Evolutionary conservation across 2,888 invertebrate species (phyloP).

Genomic region (Heteromyza rotundicornis): DNA sequence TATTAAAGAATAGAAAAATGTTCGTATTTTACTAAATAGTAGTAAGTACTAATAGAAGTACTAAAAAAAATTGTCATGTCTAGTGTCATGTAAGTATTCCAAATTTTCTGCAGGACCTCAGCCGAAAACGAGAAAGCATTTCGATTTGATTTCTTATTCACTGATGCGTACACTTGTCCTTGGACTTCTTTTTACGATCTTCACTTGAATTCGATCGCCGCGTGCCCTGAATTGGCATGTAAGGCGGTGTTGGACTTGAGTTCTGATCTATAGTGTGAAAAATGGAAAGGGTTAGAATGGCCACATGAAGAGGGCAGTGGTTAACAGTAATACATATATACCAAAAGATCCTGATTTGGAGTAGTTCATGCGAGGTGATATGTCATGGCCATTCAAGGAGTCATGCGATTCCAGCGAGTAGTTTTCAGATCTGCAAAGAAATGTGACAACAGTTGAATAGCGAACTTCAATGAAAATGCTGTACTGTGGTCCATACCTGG

Average conservation of each 20-base stretch:
- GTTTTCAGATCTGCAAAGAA: conserved; percentile 47
- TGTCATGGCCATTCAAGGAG: conserved; percentile 45
- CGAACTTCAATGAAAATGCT: neutral
- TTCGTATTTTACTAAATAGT: too few relatives aligned
- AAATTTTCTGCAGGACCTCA: too few relatives aligned
- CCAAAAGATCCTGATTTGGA: conserved; percentile 58
- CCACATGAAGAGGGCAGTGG: neutral
- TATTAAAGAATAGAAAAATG: too few relatives aligned
- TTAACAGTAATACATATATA: conserved; percentile 54
- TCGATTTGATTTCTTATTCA: conserved; percentile 49
- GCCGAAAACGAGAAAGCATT: too few relatives aligned
- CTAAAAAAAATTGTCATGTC: too few relatives aligned
- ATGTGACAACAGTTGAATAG: neutral
- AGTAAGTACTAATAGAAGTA: too few relatives aligned
- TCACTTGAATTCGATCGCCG: conserved; percentile 71
- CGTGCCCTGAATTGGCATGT: conserved; percentile 81
- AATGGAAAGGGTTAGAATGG: neutral
- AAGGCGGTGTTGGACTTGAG: conserved; percentile 69
- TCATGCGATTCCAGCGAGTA: conserved; percentile 56
- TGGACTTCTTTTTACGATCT: conserved; percentile 66
- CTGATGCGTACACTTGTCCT: conserved; percentile 71
- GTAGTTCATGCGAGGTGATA: conserved; percentile 51
- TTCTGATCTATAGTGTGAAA: conserved; percentile 58
- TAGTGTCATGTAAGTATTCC: too few relatives aligned
- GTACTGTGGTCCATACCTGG: conserved; percentile 39